Evolutionary conservation across 30 jellyfish, hydroid and myxozoan genomes (phyloP).

Genomic region (Aurelia sp.): DNA sequence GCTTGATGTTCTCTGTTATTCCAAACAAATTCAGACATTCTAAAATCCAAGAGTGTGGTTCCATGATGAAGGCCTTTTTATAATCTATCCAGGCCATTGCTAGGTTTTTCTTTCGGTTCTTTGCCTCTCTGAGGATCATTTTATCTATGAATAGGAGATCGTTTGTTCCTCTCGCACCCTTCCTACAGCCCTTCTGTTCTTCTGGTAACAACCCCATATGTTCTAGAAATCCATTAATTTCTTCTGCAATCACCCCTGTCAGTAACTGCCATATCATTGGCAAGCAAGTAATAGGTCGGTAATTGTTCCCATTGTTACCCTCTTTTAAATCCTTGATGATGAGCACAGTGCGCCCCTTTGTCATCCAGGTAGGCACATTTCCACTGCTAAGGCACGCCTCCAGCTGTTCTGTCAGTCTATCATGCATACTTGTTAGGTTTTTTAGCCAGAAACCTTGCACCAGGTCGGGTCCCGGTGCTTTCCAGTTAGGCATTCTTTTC

Average conservation of each 20-base stretch:
- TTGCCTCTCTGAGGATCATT: slow-evolving; percentile 11
- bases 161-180: slow-evolving; percentile 2
- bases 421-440: background rate
- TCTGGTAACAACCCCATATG: background rate
- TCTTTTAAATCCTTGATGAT: background rate
- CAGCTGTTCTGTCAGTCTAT: no score
- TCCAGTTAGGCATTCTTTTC: background rate
- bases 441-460: background rate
- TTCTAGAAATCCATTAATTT: slow-evolving; percentile 9
- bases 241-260: background rate
- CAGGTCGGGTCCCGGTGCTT: no score
- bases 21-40: slow-evolving; percentile 10
- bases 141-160: slow-evolving; percentile 11
- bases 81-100: background rate
- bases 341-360: no score
- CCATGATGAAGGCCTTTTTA: background rate
- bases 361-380: no score
- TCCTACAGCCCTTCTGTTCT: background rate
- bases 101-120: slow-evolving; percentile 2
- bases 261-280: no score
- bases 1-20: slow-evolving; percentile 7
- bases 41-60: background rate
- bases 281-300: no score
- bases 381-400: no score
- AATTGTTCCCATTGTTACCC: background rate